Conservation (phyloP, 2,888 invertebrate genomes). For the Cephalotes varians region DNA sequence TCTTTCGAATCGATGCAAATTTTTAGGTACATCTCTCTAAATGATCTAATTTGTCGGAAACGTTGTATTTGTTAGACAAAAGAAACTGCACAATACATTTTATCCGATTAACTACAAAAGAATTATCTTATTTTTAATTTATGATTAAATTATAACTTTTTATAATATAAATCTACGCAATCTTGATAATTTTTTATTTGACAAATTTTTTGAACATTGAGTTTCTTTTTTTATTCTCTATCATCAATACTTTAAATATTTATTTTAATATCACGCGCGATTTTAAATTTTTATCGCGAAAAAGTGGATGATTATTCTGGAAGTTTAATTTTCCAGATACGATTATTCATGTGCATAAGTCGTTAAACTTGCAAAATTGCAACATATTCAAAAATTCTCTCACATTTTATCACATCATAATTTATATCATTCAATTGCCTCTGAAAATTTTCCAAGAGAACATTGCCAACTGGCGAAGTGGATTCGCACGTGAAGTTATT, state of each 20-base stretch:
- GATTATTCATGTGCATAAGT: not conserved
- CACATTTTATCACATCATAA: not conserved
- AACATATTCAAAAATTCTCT: conserved; percentile 3
- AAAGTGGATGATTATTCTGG: not conserved
- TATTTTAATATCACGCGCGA: not conserved
- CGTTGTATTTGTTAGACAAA: not conserved
- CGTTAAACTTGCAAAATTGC: not conserved
- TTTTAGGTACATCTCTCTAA: not conserved
- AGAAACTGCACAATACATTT: not conserved
- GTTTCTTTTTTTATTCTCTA: not conserved
- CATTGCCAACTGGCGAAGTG: not conserved
- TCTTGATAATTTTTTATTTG: not conserved
- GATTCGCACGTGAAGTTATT: not conserved
- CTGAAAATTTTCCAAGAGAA: conserved; percentile 8
- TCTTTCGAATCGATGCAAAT: not conserved
- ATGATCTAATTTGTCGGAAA: not conserved
- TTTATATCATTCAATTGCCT: too few species aligned
- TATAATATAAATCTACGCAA: not conserved
- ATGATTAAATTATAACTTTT: not conserved
- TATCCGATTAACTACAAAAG: not conserved
- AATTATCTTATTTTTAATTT: not conserved
- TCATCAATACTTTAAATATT: not conserved
- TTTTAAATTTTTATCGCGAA: not conserved
- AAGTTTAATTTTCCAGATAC: not conserved
- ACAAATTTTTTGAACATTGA: not conserved